These are phyloP conservation scores for Sigmodon hispidus DNA, from an alignment of 2,113 vertebrate genomes.

Conservation along the genomic window DNA sequence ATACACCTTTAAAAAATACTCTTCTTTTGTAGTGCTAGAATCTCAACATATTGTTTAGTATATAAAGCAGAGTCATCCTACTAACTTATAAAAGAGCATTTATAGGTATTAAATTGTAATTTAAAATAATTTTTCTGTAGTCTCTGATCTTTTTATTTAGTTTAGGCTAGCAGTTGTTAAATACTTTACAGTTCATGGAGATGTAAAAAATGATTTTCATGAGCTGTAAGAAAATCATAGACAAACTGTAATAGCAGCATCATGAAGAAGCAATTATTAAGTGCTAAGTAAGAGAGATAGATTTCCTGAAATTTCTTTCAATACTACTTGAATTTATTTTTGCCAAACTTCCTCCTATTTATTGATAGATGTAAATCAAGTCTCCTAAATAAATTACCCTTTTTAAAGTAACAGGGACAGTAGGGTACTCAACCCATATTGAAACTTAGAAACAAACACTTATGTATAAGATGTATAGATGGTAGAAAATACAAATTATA, in stretches of 20 bases:
- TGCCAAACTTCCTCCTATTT: no score
- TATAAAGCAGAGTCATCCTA: not conserved
- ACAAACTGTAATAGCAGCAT: not conserved
- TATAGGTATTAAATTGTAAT: not conserved
- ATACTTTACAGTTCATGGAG: not conserved
- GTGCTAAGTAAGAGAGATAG: not conserved
- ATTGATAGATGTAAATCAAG: not conserved
- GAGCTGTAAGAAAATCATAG: not conserved
- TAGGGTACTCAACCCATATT: not conserved
- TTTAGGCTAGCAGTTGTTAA: not conserved
- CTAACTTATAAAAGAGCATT: not conserved
- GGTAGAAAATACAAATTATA: no score
- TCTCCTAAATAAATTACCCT: not conserved
- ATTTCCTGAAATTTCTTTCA: conserved; percentile 1
- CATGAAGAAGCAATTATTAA: not conserved
- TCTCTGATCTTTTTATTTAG: not conserved
- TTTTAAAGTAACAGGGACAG: not conserved
- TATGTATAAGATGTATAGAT: not conserved
- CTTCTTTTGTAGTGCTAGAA: not conserved
- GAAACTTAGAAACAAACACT: not conserved
- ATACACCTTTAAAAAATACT: not conserved
- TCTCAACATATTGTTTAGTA: not conserved
- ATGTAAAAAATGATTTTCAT: not conserved
- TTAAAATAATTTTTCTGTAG: no score
- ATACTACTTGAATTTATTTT: not conserved